These are phyloP conservation scores for Poecilia latipinna DNA, from an alignment of 2,113 vertebrate genomes.

Conservation along the genomic window DNA sequence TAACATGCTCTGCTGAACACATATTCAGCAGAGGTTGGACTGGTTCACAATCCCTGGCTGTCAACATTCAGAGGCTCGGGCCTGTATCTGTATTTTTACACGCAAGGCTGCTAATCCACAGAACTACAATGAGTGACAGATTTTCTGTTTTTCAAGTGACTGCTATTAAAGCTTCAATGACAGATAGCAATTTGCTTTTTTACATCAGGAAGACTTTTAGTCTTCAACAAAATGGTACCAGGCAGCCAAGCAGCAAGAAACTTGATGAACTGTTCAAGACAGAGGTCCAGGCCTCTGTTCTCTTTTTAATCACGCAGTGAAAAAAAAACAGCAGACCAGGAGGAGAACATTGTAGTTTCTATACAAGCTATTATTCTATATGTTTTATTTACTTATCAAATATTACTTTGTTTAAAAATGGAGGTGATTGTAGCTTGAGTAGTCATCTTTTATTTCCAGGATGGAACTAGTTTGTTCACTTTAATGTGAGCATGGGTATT, in stretches of 20 bases:
- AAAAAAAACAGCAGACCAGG: background rate
- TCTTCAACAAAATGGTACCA: background rate
- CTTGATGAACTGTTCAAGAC: background rate
- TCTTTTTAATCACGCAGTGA: background rate
- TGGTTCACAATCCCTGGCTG: conserved; percentile 40
- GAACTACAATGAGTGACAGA: conserved; percentile 2
- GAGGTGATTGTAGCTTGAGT: too few species aligned
- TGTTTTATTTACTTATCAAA: background rate
- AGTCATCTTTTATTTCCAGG: background rate
- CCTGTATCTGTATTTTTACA: conserved; percentile 14
- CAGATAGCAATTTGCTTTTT: conserved; percentile 3
- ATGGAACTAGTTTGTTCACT: background rate
- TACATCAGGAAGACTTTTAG: background rate
- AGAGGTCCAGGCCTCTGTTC: background rate
- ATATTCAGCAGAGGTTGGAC: conserved; percentile 14
- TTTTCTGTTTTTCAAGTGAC: background rate
- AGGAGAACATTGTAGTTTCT: background rate
- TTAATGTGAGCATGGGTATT: too few species aligned
- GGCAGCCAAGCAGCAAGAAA: background rate
- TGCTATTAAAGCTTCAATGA: conserved; percentile 1
- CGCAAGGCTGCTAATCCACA: conserved; percentile 15
- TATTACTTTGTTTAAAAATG: too few species aligned
- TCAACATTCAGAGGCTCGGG: conserved; percentile 29
- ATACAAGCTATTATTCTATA: background rate
- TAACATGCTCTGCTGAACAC: conserved; percentile 49